Conservation (phyloP, 2,888 invertebrate species). For the Reticulitermes lucifugus region DNA sequence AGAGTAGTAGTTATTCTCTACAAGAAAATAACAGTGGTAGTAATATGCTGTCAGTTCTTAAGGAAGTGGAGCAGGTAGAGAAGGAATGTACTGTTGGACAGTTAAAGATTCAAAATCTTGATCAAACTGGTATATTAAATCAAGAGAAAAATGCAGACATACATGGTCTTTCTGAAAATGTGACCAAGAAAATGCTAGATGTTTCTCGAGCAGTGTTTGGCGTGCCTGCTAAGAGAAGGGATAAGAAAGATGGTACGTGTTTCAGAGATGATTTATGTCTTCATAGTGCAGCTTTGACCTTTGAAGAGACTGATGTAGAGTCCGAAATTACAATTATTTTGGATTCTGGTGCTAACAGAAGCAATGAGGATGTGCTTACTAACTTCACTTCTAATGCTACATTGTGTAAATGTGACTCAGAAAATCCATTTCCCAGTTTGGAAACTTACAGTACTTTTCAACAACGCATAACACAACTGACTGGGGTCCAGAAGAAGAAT, state of each 20-base stretch:
- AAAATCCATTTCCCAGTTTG: background rate
- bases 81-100: conserved; percentile 22
- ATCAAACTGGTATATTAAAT: too few species aligned
- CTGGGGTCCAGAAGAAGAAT: background rate
- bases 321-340: background rate
- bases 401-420: background rate
- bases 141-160: background rate
- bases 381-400: background rate
- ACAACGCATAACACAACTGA: background rate
- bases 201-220: conserved; percentile 7
- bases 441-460: background rate
- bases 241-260: background rate
- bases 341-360: background rate
- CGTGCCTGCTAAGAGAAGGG: conserved; percentile 7
- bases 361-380: background rate
- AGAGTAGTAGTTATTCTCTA: background rate
- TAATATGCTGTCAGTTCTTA: background rate
- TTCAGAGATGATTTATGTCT: background rate
- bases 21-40: background rate
- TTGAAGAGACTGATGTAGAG: background rate
- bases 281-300: background rate
- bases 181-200: background rate
- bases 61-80: conserved; percentile 34
- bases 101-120: background rate
- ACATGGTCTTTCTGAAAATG: background rate